A percentile compares a stretch with the other conserved stretches of the same genome.
Conservation (phyloP, 2,113 vertebrate genomes). For the Cairina moschata region DNA sequence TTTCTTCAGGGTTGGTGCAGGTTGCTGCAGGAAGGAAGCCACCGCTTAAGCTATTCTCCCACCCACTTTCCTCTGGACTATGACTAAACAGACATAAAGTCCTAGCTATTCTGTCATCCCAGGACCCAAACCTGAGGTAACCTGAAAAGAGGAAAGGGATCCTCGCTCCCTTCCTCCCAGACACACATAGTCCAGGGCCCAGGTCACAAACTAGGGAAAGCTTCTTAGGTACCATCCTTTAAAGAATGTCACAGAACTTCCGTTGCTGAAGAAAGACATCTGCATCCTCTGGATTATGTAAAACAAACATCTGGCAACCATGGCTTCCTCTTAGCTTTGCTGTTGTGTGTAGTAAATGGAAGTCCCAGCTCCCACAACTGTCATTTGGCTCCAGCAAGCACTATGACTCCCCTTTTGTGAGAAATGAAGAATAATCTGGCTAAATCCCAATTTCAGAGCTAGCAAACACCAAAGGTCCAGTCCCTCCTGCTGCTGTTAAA, state of each 20-base stretch:
- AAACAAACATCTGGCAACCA: slow-evolving; percentile 67
- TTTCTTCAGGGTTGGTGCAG: background rate
- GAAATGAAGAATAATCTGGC: slow-evolving; percentile 69
- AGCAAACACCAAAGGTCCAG: slow-evolving; percentile 43
- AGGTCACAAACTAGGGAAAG: background rate
- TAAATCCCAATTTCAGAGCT: slow-evolving; percentile 51
- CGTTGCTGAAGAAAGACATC: slow-evolving; percentile 56
- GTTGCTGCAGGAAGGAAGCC: background rate
- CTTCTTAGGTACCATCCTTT: slow-evolving; percentile 33
- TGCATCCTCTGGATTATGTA: slow-evolving; percentile 63
- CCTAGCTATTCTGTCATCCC: background rate
- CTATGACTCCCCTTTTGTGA: slow-evolving; percentile 49
- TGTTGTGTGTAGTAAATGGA: slow-evolving; percentile 46
- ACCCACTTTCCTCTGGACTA: background rate
- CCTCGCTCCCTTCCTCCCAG: background rate
- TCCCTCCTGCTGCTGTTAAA: slow-evolving; percentile 63
- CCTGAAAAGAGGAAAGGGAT: background rate
- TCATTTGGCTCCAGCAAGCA: slow-evolving; percentile 52
- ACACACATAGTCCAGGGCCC: background rate
- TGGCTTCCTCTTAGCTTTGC: slow-evolving; percentile 51
- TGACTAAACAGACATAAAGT: background rate
- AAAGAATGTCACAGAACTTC: background rate
- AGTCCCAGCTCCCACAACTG: slow-evolving; percentile 48
- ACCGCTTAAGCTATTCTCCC: background rate
- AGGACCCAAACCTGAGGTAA: background rate